Evolutionary conservation across 2,113 vertebrate species (phyloP).

Genomic region (Lepus timidus): DNA sequence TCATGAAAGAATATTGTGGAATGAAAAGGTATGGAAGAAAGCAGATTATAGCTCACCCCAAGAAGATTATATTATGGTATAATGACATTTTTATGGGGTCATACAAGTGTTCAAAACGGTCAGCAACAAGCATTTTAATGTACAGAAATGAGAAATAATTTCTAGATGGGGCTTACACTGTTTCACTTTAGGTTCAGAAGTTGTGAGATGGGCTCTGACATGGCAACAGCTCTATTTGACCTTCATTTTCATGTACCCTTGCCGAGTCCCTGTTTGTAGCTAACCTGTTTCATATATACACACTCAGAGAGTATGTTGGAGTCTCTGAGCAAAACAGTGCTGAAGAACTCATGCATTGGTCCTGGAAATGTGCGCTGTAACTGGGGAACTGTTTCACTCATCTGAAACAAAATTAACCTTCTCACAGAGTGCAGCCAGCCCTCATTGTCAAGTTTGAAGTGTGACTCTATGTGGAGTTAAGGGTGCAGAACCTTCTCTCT

Average conservation of each 20-base stretch:
- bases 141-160: background rate
- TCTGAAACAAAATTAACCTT: conserved; percentile 44
- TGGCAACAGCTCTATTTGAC: background rate
- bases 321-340: background rate
- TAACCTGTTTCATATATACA: background rate
- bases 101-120: background rate
- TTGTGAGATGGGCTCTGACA: background rate
- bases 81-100: background rate
- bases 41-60: background rate
- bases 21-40: background rate
- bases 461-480: background rate
- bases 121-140: background rate
- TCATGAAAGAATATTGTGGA: background rate
- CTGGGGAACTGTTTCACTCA: background rate
- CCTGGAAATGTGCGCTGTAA: background rate
- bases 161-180: background rate
- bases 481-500: background rate
- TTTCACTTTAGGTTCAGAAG: background rate
- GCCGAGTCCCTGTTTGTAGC: background rate
- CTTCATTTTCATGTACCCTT: background rate
- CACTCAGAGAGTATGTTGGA: background rate
- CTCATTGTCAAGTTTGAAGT: background rate
- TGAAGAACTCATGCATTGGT: background rate
- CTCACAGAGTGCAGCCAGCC: background rate
- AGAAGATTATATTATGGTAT: background rate